Conservation (phyloP, 2,113 vertebrate genomes). For the Pholis gunnellus region DNA sequence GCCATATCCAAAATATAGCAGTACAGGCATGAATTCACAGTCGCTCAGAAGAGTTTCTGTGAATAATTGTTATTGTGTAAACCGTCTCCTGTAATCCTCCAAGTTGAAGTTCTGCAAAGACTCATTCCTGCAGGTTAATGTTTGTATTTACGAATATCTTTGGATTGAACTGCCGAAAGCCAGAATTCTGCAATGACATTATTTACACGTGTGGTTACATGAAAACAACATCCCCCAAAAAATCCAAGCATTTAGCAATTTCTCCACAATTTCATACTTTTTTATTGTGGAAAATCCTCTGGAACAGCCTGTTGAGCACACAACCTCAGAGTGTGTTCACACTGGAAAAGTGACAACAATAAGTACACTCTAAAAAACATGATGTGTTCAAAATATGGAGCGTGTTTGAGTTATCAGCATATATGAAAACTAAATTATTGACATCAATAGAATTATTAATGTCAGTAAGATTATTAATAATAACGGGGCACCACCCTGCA, state of each 20-base stretch:
- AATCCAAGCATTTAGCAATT: background rate
- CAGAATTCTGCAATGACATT: background rate
- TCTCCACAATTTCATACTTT: background rate
- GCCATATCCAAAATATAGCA: slow-evolving; percentile 21
- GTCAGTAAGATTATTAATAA: no score
- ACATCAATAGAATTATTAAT: no score
- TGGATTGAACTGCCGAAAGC: background rate
- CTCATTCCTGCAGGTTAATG: background rate
- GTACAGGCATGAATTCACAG: slow-evolving; percentile 14
- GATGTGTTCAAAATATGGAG: background rate
- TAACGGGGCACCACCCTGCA: no score
- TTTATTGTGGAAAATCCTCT: background rate
- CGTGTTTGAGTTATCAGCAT: no score
- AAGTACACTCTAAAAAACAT: background rate
- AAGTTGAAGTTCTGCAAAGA: background rate
- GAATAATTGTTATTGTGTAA: background rate
- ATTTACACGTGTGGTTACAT: background rate
- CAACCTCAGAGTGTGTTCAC: background rate
- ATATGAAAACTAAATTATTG: no score
- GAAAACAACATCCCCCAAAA: background rate
- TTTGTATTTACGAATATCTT: background rate
- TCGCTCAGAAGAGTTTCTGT: background rate
- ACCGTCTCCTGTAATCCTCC: background rate
- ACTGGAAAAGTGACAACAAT: background rate
- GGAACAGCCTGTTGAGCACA: background rate